A percentile compares a stretch with the other conserved stretches of the same genome.
Conservation (phyloP, 1,140 invertebrate genomes). For the Meloidogyne hapla region DNA sequence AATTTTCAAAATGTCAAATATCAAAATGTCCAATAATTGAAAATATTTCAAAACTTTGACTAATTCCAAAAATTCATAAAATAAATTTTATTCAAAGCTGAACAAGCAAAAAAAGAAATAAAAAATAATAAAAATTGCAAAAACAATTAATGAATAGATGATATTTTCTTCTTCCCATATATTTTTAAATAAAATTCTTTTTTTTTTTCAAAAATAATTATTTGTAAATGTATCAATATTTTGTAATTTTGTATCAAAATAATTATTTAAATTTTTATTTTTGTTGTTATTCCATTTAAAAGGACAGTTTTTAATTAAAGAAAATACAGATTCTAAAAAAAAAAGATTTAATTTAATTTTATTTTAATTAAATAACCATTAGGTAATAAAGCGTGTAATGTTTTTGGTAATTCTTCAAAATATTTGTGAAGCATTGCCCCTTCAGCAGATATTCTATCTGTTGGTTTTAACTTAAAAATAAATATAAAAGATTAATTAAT, state of each 20-base stretch:
- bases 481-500: constrained; percentile 29
- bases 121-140: no score
- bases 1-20: no score
- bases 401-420: constrained; percentile 65
- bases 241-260: constrained; percentile 6
- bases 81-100: no score
- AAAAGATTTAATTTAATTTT: background rate
- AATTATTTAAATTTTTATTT: background rate
- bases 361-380: background rate
- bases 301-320: background rate
- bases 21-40: no score
- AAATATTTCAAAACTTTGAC: no score
- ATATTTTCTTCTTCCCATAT: no score
- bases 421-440: constrained; percentile 84
- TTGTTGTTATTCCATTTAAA: constrained; percentile 11
- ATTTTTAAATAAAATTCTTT: no score
- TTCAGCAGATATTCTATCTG: constrained; percentile 80
- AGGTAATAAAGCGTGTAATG: constrained; percentile 41
- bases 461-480: constrained; percentile 78
- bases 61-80: no score
- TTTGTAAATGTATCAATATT: background rate
- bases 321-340: constrained; percentile 17
- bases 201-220: background rate
- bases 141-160: no score
- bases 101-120: no score